Conservation (phyloP, 2,888 invertebrate species). For the Pycnomerus fuliginosus region DNA sequence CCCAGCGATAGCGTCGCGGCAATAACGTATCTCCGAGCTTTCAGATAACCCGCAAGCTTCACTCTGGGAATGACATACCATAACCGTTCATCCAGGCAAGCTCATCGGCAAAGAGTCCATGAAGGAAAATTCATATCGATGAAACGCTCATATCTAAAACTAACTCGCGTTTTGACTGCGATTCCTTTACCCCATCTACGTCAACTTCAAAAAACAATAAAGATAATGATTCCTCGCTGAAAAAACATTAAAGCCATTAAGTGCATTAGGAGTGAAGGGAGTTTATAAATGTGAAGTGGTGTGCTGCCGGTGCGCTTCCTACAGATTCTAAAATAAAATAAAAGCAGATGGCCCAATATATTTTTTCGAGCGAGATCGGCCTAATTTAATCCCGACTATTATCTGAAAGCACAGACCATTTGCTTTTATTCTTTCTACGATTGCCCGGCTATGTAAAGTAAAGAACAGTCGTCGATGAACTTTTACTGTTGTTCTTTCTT, state of each 20-base stretch:
- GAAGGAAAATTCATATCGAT: slow-evolving; percentile 8
- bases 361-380: slow-evolving; percentile 44
- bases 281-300: slow-evolving; percentile 31
- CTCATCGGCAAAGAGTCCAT: not conserved
- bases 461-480: no score
- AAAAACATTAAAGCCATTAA: slow-evolving; percentile 28
- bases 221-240: slow-evolving; percentile 24
- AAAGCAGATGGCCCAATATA: slow-evolving; percentile 48
- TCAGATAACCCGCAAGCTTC: slow-evolving; percentile 8
- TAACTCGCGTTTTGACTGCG: not conserved
- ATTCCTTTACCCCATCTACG: not conserved
- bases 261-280: slow-evolving; percentile 27
- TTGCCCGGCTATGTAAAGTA: no score
- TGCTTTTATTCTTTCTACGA: slow-evolving; percentile 50
- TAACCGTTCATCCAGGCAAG: slow-evolving; percentile 7
- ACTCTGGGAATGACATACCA: slow-evolving; percentile 11
- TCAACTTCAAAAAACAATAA: slow-evolving; percentile 20
- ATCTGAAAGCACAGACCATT: slow-evolving; percentile 47
- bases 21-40: slow-evolving; percentile 5
- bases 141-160: slow-evolving; percentile 3
- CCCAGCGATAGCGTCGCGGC: not conserved
- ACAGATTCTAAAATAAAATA: slow-evolving; percentile 43
- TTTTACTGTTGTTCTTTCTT: no score
- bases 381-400: slow-evolving; percentile 49
- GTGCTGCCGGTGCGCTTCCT: slow-evolving; percentile 15